A percentile compares a stretch with the other conserved stretches of the same genome.
Evolutionary conservation across 2,888 invertebrate species (phyloP).

Genomic region (Tenodera sinensis): DNA sequence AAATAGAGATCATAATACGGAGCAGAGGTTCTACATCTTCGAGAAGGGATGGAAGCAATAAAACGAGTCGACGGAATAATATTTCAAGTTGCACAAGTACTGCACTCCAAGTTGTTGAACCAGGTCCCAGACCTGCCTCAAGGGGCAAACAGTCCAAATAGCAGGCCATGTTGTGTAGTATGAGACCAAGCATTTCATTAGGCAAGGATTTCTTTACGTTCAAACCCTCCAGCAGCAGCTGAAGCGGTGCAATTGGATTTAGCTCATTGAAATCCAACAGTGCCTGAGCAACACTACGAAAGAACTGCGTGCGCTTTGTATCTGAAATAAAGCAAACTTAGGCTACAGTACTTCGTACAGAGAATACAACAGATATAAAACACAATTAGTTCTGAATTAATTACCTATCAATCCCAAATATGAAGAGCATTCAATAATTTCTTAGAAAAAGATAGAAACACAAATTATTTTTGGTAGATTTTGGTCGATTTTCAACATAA

Average conservation of each 20-base stretch:
- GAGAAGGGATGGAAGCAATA: slow-evolving; percentile 61
- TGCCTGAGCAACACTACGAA: slow-evolving; percentile 90
- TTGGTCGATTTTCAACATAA: no score
- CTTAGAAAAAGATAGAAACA: no score
- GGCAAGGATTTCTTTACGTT: slow-evolving; percentile 45
- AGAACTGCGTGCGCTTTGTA: slow-evolving; percentile 74
- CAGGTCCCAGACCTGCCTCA: slow-evolving; percentile 64
- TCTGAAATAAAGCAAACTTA: slow-evolving; percentile 47
- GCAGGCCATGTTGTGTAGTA: slow-evolving; percentile 86
- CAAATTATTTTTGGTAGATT: no score
- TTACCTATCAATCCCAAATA: no score
- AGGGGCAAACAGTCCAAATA: slow-evolving; percentile 86
- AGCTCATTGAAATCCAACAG: slow-evolving; percentile 94
- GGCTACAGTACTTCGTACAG: neutral
- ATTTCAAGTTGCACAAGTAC: slow-evolving; percentile 83
- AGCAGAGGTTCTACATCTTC: slow-evolving; percentile 69
- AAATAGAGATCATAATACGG: slow-evolving; percentile 70
- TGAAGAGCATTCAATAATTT: no score
- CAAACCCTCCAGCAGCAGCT: slow-evolving; percentile 79
- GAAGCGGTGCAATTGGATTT: slow-evolving; percentile 90
- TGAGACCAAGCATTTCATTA: slow-evolving; percentile 65
- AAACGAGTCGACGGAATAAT: slow-evolving; percentile 72
- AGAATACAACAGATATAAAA: neutral
- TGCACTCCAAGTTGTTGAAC: slow-evolving; percentile 69
- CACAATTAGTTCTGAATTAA: no score